phyloP scores from a whole-genome alignment of 2,113 vertebrate species.

The Nymphicus hollandicus region DNA sequence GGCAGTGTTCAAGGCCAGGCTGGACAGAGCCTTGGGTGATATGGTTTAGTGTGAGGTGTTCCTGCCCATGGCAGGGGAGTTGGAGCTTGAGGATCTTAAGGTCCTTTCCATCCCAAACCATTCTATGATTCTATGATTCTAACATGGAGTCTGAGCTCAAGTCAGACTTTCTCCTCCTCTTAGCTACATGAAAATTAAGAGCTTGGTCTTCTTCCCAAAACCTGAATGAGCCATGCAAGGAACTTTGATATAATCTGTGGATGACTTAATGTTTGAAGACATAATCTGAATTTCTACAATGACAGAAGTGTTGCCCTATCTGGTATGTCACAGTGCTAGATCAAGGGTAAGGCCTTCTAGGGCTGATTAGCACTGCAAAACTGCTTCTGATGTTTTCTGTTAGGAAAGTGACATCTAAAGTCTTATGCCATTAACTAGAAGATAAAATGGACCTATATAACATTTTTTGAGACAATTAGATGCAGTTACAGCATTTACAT shows the following conservation, averaged over 20 bases:
- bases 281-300: neutral
- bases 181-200: neutral
- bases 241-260: neutral
- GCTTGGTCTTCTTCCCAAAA: neutral
- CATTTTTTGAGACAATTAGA: neutral
- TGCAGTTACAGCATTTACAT: neutral
- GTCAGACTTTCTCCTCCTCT: neutral
- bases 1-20: too few relatives aligned
- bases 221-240: neutral
- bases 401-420: neutral
- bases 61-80: neutral
- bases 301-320: neutral
- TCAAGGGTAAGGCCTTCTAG: neutral
- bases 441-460: neutral
- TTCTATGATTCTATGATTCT: neutral
- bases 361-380: neutral
- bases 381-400: neutral
- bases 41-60: too few relatives aligned
- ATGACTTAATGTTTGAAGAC: neutral
- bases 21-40: too few relatives aligned
- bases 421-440: neutral
- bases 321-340: neutral
- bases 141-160: neutral
- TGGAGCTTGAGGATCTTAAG: neutral
- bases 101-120: neutral